Percentiles rank a stretch among this genome's conserved stretches.
phyloP scores from a whole-genome alignment of 2,113 vertebrate genomes.

The Irena cyanogastra region DNA sequence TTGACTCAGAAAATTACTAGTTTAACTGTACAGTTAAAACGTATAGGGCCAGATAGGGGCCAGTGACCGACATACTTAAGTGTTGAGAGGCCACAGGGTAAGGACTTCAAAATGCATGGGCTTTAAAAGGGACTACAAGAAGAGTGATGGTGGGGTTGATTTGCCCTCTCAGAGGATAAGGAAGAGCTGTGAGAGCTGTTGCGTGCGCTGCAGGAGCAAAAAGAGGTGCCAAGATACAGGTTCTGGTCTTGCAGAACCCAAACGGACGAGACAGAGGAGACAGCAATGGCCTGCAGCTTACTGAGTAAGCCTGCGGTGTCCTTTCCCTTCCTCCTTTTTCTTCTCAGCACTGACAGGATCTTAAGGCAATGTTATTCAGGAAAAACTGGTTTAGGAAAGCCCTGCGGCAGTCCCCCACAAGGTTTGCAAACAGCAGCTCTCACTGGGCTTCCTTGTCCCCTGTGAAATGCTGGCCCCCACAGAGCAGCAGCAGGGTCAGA shows the following conservation, averaged over 20 bases:
- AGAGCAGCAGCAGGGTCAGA: not conserved
- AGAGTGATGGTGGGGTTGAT: not conserved
- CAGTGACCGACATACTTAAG: not conserved
- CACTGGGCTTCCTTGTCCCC: not conserved
- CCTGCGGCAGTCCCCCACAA: not conserved
- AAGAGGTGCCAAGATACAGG: not conserved
- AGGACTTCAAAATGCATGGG: not conserved
- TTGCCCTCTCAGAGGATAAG: not conserved
- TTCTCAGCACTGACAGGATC: not conserved
- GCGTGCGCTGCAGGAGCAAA: not conserved
- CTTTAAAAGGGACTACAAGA: not conserved
- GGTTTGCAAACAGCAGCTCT: not conserved
- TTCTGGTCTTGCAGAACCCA: not conserved
- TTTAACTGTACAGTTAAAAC: not conserved
- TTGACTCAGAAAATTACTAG: not conserved
- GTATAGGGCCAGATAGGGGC: not conserved
- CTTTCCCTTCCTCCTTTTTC: not conserved
- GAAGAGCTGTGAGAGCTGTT: not conserved
- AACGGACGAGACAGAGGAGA: not conserved
- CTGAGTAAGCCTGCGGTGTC: not conserved
- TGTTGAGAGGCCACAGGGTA: not conserved
- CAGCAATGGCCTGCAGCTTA: fast-evolving
- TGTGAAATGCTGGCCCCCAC: not conserved
- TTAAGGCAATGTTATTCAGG: not conserved
- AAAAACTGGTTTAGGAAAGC: not conserved